phyloP scores from a whole-genome alignment of 2,888 invertebrate species.

The Phlogophora meticulosa region DNA sequence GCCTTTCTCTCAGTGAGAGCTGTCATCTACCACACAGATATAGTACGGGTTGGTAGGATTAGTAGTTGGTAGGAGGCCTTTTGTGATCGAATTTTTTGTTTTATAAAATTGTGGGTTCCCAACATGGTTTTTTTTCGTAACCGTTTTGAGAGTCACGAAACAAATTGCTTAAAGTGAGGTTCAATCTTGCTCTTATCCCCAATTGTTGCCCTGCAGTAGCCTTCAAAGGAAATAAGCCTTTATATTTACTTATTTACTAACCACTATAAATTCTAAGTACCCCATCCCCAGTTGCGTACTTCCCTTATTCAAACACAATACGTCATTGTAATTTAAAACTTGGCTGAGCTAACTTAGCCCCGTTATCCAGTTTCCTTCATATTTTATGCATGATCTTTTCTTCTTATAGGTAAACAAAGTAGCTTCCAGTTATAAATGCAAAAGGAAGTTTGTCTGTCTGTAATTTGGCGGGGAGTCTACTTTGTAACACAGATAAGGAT shows the following conservation, averaged over 20 bases:
- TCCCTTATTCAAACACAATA: slow-evolving; percentile 23
- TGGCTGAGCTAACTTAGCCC: slow-evolving; percentile 19
- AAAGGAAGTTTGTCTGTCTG: slow-evolving; percentile 32
- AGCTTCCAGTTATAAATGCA: slow-evolving; percentile 32
- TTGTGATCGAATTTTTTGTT: no score
- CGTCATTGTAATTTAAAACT: slow-evolving; percentile 52
- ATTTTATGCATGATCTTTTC: slow-evolving; percentile 43
- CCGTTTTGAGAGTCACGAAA: no score
- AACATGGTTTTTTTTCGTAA: no score
- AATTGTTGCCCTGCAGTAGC: no score
- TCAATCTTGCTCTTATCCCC: no score
- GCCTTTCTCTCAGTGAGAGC: no score
- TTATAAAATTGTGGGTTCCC: no score
- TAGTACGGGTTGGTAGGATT: no score
- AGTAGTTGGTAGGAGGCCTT: no score
- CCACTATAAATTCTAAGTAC: slow-evolving; percentile 6
- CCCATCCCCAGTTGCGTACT: slow-evolving; percentile 3
- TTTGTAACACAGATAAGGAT: slow-evolving; percentile 20
- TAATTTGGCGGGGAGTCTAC: slow-evolving; percentile 13
- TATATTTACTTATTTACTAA: not conserved
- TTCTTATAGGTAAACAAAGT: slow-evolving; percentile 16
- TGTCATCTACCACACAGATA: no score
- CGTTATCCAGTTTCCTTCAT: slow-evolving; percentile 26
- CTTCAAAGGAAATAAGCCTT: no score
- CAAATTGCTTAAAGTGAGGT: no score